Evolutionary conservation across 2,888 invertebrate genomes (phyloP), one percentile per base, ranked within the genome.

Genomic region (Sylvicola cinctus): DNA sequence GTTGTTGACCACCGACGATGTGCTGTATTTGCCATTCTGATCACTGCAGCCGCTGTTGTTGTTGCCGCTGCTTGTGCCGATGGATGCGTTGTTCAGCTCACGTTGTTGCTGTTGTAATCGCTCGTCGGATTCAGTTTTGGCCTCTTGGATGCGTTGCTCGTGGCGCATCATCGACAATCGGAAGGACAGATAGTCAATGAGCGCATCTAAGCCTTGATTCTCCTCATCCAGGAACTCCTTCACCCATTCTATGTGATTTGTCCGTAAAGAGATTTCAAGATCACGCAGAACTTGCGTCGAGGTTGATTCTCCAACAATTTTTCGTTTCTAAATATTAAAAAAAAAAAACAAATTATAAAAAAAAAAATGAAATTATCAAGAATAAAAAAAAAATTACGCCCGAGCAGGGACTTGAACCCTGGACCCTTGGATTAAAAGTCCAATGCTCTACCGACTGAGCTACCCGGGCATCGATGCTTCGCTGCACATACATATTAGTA

Each of bases 241-340:
- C 36, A 98, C 98, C 98, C 98, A 98, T 88, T 98, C 96, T 55
- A 98, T 98, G 62, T 91, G 90, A 66, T 98, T 98, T 43, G 98
- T 98, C 50, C 96, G 74, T 49, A 98, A 64, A 31, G 95, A 98
- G 55, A 96, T 98, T 68, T 98, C 98, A 58, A 98, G 68, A 68
- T 98, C 95, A 51, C 95, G 72, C 41, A 98, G 68, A 46, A 98
- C 91, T 69, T 95, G 93, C 31, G 98, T 98, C 37, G 96, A 96
- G 40, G 95, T 95, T 33, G 91, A 83, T 56, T 93, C 91, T 39
- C 88, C 87, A 40, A 93, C 81, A 74, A 90, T 85, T 69, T 90
- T 90, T 54, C 91, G 70, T 73, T 91, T 93, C 91, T 93, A 74
- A 73, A 74, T 20, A 20, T 6, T 8, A 58, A 62, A 59, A 51